Evolutionary conservation across 2,888 invertebrate species (phyloP).

Genomic region (Ophion ellenae): DNA sequence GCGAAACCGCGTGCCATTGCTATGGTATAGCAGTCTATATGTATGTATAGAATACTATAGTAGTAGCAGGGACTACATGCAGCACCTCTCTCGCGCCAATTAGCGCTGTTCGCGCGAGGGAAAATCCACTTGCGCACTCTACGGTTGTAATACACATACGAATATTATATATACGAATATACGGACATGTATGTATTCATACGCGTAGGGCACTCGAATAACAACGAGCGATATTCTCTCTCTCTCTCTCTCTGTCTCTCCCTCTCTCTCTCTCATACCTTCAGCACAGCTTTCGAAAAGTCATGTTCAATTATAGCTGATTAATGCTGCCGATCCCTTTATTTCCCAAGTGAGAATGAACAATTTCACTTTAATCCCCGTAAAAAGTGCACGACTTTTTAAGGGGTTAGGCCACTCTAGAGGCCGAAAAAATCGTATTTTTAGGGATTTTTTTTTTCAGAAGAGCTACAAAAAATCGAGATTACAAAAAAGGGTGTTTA

Average conservation of each 20-base stretch:
- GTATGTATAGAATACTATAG: constrained; percentile 63
- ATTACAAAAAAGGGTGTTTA: too few relatives aligned
- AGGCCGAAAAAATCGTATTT: too few relatives aligned
- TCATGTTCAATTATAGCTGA: constrained; percentile 66
- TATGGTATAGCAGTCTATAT: constrained; percentile 49
- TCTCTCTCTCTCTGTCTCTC: constrained; percentile 36
- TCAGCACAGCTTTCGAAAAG: constrained; percentile 57
- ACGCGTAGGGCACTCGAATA: constrained; percentile 58
- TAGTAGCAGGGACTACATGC: constrained; percentile 46
- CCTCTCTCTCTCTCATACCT: constrained; percentile 17
- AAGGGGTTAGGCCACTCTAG: too few relatives aligned
- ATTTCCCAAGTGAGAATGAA: constrained; percentile 52
- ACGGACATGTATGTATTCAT: constrained; percentile 5
- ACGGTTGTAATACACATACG: constrained; percentile 41
- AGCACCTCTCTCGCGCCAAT: constrained; percentile 66
- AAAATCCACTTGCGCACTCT: constrained; percentile 66
- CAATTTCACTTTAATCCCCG: constrained; percentile 59
- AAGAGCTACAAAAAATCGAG: too few relatives aligned
- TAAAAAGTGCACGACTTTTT: constrained; percentile 48
- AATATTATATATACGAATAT: not conserved
- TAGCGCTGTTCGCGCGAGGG: constrained; percentile 65
- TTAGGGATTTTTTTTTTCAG: too few relatives aligned
- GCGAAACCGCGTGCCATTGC: constrained; percentile 58
- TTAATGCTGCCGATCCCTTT: constrained; percentile 62
- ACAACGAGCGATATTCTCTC: constrained; percentile 62